Evolutionary conservation across 2,888 invertebrate species (phyloP), one percentile per base, ranked within the genome.

Genomic region (Auanema freiburgensis): DNA sequence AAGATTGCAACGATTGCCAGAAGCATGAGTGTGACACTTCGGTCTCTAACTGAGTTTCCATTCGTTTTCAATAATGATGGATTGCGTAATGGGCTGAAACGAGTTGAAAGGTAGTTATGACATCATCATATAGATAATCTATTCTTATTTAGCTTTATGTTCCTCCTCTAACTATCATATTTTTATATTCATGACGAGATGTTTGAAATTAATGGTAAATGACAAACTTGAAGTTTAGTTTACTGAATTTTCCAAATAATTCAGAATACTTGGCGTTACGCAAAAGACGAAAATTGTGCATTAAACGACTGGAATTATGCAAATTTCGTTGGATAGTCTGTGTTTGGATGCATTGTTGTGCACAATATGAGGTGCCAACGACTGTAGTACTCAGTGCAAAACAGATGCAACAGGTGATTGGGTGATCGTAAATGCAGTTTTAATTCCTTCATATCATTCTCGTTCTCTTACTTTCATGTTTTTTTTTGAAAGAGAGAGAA

Each of bases 1-100:
- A 83, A 83, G 50, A 83, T 75, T 24, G 77, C 78, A n/a, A 83
- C 83, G 53, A 83, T 83, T 11, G 80, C 81, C 43, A 83, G 65
- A 21, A 83, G 70, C 83, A 83, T 82, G 50, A 83, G 41, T 1
- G 83, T 83, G 16, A 81, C 79, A 12, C 71, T 71, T 10, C 78
- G 71, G 57, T 81, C 81, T 23, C 81, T 73, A n/a, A 76, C 63
- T 12, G 71, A 69, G 53, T 74, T 74, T 21, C 71, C 69, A 55
- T 73, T 73, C 10, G 73, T 73, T 56, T 73, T 73, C 25, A 73
- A 59, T 14, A 73, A 61, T 0, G 73, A 68, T 10, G 73, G 73
- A 6, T 69, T 71, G 51, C 71, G 71, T 23, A 73, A 60, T 5
- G 66, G 66, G 41, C 73, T 73, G 66, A 51, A 73, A 67, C 44